Conservation (phyloP, 1,140 invertebrate genomes). For the Ostrea denselamellosa region DNA sequence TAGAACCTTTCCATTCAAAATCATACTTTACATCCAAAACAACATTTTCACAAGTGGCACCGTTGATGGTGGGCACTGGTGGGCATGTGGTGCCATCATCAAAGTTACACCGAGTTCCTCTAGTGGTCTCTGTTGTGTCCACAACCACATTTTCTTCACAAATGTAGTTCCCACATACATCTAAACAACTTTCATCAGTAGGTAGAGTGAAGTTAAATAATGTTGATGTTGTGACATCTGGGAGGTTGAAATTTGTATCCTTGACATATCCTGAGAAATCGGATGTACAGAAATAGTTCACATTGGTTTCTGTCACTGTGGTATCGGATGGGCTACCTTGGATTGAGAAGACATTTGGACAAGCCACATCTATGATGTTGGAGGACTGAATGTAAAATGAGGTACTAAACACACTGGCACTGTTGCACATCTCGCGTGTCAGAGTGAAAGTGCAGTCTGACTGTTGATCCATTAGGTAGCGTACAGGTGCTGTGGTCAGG, state of each 20-base stretch:
- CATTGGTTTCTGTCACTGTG: constrained; percentile 39
- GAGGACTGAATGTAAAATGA: constrained; percentile 57
- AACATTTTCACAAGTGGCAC: constrained; percentile 50
- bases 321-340: constrained; percentile 39
- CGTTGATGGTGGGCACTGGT: constrained; percentile 28
- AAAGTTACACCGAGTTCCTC: constrained; percentile 57
- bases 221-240: constrained; percentile 43
- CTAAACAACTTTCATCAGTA: neutral
- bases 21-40: constrained; percentile 57
- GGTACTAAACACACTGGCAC: constrained; percentile 58
- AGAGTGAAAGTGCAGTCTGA: constrained; percentile 56
- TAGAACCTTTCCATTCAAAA: constrained; percentile 55
- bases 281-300: constrained; percentile 55
- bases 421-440: constrained; percentile 53
- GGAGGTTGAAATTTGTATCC: constrained; percentile 11
- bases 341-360: constrained; percentile 54
- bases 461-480: constrained; percentile 57
- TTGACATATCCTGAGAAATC: constrained; percentile 51
- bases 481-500: constrained; percentile 60
- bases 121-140: neutral
- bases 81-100: constrained; percentile 61
- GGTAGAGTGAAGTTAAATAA: constrained; percentile 51
- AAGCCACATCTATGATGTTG: constrained; percentile 48
- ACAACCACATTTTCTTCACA: constrained; percentile 33
- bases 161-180: constrained; percentile 50